A percentile compares a stretch with the other conserved stretches of the same genome.
phyloP scores from a whole-genome alignment of 2,797 vertebrate species.

The Leptatherina wallacei region DNA sequence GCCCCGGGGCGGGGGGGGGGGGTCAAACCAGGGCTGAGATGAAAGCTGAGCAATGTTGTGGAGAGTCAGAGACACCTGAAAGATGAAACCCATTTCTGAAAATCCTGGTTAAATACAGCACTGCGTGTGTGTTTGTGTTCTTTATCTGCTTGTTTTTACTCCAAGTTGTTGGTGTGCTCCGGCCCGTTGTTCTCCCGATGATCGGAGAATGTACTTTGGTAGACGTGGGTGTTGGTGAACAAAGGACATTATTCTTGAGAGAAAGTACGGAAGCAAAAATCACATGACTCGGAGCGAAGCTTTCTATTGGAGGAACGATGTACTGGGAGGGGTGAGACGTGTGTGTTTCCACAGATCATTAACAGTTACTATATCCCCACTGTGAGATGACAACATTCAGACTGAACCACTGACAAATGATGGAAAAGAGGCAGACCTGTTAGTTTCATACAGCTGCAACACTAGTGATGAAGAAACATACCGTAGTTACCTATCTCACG shows the following conservation, averaged over 20 bases:
- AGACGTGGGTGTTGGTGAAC: conserved; percentile 36
- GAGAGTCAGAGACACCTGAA: conserved; percentile 57
- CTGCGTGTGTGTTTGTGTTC: conserved; percentile 15
- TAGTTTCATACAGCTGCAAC: no score
- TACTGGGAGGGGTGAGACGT: not conserved
- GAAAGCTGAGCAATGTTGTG: conserved; percentile 64
- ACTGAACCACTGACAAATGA: no score
- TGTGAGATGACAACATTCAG: no score
- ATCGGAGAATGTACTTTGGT: not conserved
- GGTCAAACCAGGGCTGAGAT: conserved; percentile 44
- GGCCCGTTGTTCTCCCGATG: not conserved
- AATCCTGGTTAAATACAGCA: conserved; percentile 32
- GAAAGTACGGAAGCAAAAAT: conserved; percentile 31
- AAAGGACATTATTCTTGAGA: conserved; percentile 57
- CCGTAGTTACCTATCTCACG: no score
- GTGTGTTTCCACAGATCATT: not conserved
- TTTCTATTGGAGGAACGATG: conserved; percentile 46
- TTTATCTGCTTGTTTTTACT: conserved; percentile 5
- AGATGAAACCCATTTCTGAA: conserved; percentile 66
- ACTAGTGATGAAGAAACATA: no score
- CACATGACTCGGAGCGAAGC: conserved; percentile 25
- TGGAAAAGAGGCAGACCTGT: no score
- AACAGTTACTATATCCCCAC: no score
- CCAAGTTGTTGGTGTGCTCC: not conserved
- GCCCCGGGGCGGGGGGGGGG: no score